Base-by-base conservation (phyloP, 1,140 invertebrate genomes). In the Panulirus ornatus region DNA sequence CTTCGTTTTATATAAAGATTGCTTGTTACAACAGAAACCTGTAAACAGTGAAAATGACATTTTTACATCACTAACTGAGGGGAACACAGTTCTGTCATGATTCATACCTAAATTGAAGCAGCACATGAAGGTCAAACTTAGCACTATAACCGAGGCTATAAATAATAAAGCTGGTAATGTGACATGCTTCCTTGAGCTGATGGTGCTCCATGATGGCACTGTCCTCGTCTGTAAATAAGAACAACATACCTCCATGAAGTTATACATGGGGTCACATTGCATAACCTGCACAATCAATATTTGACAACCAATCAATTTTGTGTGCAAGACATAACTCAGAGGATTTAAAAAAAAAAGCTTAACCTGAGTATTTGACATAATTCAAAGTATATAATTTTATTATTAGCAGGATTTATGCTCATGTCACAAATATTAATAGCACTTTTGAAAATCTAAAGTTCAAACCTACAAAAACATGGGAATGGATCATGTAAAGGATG, bases 1-100 rank as follows among this genome's bases (percentile, higher is more conserved):
- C n/a, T 9, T 89, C 84, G 83, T 89, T 73, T 89, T 89, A 89
- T 89, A 89, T 73, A 88, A 88, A 88, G 85, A 87, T 58, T 88
- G 51, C 85, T 66, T 79, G 34, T 75, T 51, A 73, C 73, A 88
- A 88, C 85, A 88, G 85, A 88, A 88, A 78, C 85, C 38, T 58
- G 58, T 44, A 88, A 58, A 58, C 81, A 47, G 16, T 51, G 54
- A n/a, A 66, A 83, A 76, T 81, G 78, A 81, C 42, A 81, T 70
- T 73, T 85, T 85, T 85, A 73, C 84, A 85, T 85, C 70, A 75
- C 27, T 75, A 73, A 51, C 14, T 36, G 34, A 76, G 79, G 54
- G 38, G 71, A 54, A 27, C 36, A 19, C 70, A 36, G 51, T 86
- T 11, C 38, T 66, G 30, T 75, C 40, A 76, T 54, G 84, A 71